phyloP scores from a whole-genome alignment of 2,888 invertebrate genomes.

The Sinelater perroti region DNA sequence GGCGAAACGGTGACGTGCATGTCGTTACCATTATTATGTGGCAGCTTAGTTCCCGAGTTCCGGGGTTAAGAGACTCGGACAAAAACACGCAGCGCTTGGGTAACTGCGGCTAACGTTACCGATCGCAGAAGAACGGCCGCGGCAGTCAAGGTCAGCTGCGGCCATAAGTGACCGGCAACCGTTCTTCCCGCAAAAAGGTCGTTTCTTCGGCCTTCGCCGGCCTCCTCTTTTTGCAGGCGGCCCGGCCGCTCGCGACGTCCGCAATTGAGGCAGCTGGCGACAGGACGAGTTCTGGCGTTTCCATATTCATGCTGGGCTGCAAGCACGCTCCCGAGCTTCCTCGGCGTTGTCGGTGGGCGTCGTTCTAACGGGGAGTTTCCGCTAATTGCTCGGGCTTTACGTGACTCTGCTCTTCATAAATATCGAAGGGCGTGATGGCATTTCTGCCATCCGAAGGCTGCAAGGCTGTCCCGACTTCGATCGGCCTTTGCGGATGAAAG shows the following conservation, averaged over 20 bases:
- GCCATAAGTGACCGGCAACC: constrained; percentile 33
- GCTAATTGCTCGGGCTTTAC: constrained; percentile 18
- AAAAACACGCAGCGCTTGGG: constrained; percentile 33
- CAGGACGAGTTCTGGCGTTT: constrained; percentile 19
- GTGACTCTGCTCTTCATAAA: constrained; percentile 9
- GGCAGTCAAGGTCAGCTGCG: constrained; percentile 40
- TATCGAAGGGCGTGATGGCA: no score
- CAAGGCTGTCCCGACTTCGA: no score
- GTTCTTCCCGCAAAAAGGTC: constrained; percentile 22
- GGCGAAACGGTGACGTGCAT: constrained; percentile 26
- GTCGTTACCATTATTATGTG: constrained; percentile 29
- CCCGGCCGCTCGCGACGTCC: constrained; percentile 11
- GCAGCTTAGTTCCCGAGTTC: constrained; percentile 28
- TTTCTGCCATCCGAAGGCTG: no score
- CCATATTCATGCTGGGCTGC: constrained; percentile 19
- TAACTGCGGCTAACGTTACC: constrained; percentile 37
- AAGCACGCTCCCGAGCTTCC: constrained; percentile 16
- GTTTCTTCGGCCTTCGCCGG: constrained; percentile 3
- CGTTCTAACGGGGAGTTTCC: constrained; percentile 13
- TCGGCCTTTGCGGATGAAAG: no score
- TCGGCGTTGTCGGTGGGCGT: constrained; percentile 13
- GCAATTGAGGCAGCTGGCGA: constrained; percentile 19
- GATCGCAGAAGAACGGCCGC: constrained; percentile 24
- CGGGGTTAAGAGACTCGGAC: constrained; percentile 43
- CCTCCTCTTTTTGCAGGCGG: not conserved